Conservation (phyloP, 1,140 invertebrate genomes). For the Drosophila parabipectinata region DNA sequence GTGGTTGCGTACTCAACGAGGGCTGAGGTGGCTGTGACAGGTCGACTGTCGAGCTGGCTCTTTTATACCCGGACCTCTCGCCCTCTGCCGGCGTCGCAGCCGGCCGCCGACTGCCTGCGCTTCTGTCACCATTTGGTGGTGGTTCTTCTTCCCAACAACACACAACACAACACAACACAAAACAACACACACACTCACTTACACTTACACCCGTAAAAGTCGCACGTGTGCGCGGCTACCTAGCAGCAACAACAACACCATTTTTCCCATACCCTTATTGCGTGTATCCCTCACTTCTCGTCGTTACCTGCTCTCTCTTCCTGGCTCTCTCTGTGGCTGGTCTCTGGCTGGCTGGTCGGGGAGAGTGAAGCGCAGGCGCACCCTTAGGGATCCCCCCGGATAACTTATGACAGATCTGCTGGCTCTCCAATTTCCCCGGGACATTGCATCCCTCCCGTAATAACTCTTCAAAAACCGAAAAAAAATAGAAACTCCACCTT, state of each 20-base stretch:
- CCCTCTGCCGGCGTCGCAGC: conserved; percentile 31
- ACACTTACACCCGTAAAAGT: conserved; percentile 19
- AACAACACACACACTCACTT: conserved; percentile 18
- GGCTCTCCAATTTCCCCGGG: conserved; percentile 53
- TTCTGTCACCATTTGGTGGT: conserved; percentile 61
- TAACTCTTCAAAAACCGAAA: conserved; percentile 51
- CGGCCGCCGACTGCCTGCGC: conserved; percentile 37
- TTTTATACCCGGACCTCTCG: conserved; percentile 71
- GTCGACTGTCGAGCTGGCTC: conserved; percentile 66
- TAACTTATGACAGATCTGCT: conserved; percentile 73
- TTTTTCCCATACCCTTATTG: conserved; percentile 79
- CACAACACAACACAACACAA: conserved; percentile 19
- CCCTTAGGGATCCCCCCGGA: conserved; percentile 44
- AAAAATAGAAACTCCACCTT: conserved; percentile 3
- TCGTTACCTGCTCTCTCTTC: conserved; percentile 50
- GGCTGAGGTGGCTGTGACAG: conserved; percentile 81
- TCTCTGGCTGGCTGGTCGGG: not conserved
- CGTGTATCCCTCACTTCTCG: conserved; percentile 62
- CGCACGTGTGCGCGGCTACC: conserved; percentile 62
- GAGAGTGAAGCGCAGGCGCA: conserved; percentile 55
- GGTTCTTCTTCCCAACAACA: conserved; percentile 66
- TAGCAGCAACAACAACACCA: conserved; percentile 50
- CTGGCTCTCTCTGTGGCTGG: conserved; percentile 10
- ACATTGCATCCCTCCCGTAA: conserved; percentile 49
- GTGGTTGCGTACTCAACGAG: conserved; percentile 74